phyloP scores from a whole-genome alignment of 2,888 invertebrate species.

The Nemapogon koenigi region DNA sequence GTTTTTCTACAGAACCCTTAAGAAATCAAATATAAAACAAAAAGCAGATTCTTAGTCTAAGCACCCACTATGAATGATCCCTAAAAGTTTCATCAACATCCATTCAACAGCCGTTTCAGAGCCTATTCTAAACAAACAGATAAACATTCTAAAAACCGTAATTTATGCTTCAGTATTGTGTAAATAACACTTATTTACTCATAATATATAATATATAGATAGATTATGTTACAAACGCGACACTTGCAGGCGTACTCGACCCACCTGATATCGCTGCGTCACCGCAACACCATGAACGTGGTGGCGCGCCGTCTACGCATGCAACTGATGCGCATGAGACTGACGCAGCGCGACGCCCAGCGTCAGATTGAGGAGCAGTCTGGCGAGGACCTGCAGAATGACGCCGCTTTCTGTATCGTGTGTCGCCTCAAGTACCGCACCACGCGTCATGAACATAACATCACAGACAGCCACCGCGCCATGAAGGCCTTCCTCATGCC shows the following conservation, averaged over 20 bases:
- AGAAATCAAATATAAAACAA: no score
- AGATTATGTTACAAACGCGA: no score
- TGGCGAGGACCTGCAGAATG: conserved; percentile 64
- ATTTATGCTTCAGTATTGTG: no score
- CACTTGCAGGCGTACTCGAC: conserved; percentile 75
- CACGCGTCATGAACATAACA: conserved; percentile 77
- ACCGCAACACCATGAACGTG: conserved; percentile 75
- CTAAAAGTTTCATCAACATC: no score
- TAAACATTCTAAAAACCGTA: no score
- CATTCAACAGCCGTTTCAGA: no score
- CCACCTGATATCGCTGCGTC: conserved; percentile 75
- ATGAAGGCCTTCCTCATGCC: conserved; percentile 88
- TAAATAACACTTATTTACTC: no score
- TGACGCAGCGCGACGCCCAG: conserved; percentile 80
- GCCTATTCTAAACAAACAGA: no score
- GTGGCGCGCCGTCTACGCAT: conserved; percentile 78
- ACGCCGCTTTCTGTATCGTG: conserved; percentile 74
- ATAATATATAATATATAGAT: no score
- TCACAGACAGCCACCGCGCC: conserved; percentile 80
- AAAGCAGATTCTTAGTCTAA: no score
- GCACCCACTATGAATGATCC: no score
- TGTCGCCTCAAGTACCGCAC: conserved; percentile 80
- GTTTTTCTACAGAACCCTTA: no score
- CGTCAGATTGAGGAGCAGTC: conserved; percentile 77
- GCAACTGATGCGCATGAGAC: conserved; percentile 77